Base-by-base conservation (phyloP, 2,888 invertebrate genomes). In the Boloria selene region DNA sequence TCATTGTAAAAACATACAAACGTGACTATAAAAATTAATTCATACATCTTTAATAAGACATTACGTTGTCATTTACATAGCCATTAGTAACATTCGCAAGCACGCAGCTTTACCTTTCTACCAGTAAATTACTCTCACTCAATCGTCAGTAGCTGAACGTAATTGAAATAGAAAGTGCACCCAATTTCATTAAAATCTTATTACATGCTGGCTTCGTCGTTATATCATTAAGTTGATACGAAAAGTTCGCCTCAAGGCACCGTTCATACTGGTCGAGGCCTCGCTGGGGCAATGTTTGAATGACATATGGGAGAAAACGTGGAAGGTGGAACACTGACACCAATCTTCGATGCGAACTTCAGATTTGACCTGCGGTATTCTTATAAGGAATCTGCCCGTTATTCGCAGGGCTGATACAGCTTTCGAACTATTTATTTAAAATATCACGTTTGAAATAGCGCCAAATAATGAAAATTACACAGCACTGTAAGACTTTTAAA, bases 301-400 rank as follows among this genome's bases (percentile, higher is more conserved):
- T 85, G 86, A 86, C 87, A 85, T 86, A 86, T 85, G 81, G 82
- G 86, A 86, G 84, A 85, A 87, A 88, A 80, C 85, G 82, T 84
- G 87, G 83, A 83, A 86, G 80, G 83, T 84, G 87, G 83, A 81
- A 86, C 79, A 87, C 87, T 89, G 87, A 85, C 90, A 90, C 87
- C 85, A 81, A 90, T 90, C 82, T 82, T 75, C 81, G 85, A 85
- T 83, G 81, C 80, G 81, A 87, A 86, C 86, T 86, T 80, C 79
- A 77, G 85, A 85, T 86, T 83, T 87, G 86, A 88, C 88, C 89
- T 80, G 80, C 75, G 79, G 80, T 81, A 85, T 85, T 88, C 90
- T 85, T 88, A 88, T 88, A 90, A 78, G 90, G 88, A 80, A 85
- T 80, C 78, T 74, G 80, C 80, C 88, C 88, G 90, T 90, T 90